Evolutionary conservation across 2,888 invertebrate genomes (phyloP).

Genomic region (Ommatoiulus sabulosus): DNA sequence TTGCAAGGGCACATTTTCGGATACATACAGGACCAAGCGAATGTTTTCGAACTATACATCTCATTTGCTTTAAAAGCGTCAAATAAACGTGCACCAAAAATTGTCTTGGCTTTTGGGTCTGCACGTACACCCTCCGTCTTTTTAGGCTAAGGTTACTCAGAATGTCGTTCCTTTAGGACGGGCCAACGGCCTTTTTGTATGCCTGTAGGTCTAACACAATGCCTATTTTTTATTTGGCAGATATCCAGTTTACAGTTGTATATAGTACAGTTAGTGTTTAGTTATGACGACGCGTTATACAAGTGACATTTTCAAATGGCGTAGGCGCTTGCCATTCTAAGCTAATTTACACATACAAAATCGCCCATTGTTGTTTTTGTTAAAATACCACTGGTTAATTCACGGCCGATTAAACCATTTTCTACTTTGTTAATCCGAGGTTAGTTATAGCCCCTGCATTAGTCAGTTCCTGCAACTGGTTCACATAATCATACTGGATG

Average conservation of each 20-base stretch:
- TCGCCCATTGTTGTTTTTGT: background rate
- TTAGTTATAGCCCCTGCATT: background rate
- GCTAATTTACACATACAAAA: background rate
- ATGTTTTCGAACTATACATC: background rate
- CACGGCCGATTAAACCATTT: background rate
- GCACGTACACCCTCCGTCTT: background rate
- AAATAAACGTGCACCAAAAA: background rate
- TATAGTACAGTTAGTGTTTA: background rate
- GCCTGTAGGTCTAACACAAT: background rate
- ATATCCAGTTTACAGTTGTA: background rate
- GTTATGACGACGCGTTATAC: background rate
- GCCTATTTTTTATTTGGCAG: slow-evolving; percentile 8
- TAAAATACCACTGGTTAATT: background rate
- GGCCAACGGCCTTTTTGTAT: background rate
- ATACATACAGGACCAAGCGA: background rate
- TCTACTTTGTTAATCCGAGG: background rate
- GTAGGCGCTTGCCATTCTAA: background rate
- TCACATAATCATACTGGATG: background rate
- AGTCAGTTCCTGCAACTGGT: background rate
- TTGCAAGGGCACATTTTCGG: background rate
- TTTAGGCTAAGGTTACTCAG: background rate
- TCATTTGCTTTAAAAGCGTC: background rate
- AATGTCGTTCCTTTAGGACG: background rate
- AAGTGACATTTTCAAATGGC: slow-evolving; percentile 17
- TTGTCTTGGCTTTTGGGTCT: background rate